Conservation (phyloP, 92 coral and sea anemone species). For the Pocillopora grandis region DNA sequence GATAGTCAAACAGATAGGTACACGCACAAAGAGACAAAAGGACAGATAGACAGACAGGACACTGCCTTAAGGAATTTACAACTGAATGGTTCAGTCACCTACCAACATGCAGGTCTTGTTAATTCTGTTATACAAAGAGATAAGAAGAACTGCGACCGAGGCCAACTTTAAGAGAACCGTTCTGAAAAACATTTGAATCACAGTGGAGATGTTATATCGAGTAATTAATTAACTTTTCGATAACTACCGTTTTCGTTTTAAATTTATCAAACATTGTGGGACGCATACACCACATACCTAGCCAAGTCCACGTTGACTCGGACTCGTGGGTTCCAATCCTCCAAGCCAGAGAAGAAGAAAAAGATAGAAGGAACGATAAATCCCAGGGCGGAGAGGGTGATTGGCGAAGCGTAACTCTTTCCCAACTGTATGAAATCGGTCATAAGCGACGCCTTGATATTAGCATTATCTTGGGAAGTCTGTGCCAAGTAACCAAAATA, state of each 20-base stretch:
- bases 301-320: slow-evolving; percentile 75
- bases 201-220: background rate
- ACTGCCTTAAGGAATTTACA: background rate
- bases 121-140: slow-evolving; percentile 72
- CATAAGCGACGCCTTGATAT: slow-evolving; percentile 19
- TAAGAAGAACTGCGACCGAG: slow-evolving; percentile 73
- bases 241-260: background rate
- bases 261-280: background rate
- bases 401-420: slow-evolving; percentile 78
- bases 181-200: slow-evolving; percentile 34
- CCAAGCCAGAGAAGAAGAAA: slow-evolving; percentile 74
- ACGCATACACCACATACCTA: slow-evolving; percentile 1
- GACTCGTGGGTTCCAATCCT: slow-evolving; percentile 83
- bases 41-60: background rate
- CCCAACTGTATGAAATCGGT: slow-evolving; percentile 51
- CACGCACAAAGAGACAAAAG: background rate
- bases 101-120: slow-evolving; percentile 79
- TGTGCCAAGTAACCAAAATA: background rate
- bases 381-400: slow-evolving; percentile 71
- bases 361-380: slow-evolving; percentile 68
- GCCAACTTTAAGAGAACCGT: slow-evolving; percentile 81
- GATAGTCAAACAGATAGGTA: background rate
- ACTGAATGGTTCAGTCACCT: background rate
- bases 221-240: no score
- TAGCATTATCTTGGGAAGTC: slow-evolving; percentile 58